Percentiles rank a stretch among this genome's conserved stretches.
phyloP scores from a whole-genome alignment of 1,140 invertebrate genomes.

The Drosophila seguyi region DNA sequence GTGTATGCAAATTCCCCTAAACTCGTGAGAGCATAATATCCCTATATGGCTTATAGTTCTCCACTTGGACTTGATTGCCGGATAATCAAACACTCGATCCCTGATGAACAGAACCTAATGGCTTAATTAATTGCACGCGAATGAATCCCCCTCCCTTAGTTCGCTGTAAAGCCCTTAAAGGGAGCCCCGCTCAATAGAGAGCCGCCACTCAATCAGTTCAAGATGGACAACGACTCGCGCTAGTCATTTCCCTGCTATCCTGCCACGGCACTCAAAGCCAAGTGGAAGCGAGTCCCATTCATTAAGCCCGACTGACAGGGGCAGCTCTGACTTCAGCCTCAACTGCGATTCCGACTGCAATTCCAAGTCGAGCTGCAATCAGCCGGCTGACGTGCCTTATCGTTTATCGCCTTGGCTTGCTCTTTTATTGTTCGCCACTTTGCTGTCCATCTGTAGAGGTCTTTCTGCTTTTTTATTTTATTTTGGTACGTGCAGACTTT shows the following conservation, averaged over 20 bases:
- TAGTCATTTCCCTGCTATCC: constrained; percentile 41
- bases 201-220: constrained; percentile 47
- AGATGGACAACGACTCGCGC: constrained; percentile 32
- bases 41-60: not conserved
- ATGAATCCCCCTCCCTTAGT: not conserved
- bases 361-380: constrained; percentile 45
- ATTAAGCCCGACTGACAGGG: constrained; percentile 26
- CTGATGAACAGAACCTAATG: constrained; percentile 31
- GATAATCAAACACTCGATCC: not conserved
- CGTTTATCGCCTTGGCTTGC: constrained; percentile 72
- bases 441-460: constrained; percentile 37
- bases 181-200: constrained; percentile 23
- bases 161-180: constrained; percentile 1
- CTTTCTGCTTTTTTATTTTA: constrained; percentile 21
- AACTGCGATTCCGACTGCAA: constrained; percentile 23
- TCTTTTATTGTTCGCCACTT: constrained; percentile 76
- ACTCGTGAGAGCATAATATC: not conserved
- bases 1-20: not conserved
- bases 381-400: constrained; percentile 70
- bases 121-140: constrained; percentile 52
- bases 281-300: constrained; percentile 43
- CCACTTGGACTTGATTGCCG: not conserved
- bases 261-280: constrained; percentile 39
- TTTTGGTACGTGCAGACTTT: constrained; percentile 61
- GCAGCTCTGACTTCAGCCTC: constrained; percentile 14